Conservation (phyloP, 2,113 vertebrate genomes). For the Bos javanicus region DNA sequence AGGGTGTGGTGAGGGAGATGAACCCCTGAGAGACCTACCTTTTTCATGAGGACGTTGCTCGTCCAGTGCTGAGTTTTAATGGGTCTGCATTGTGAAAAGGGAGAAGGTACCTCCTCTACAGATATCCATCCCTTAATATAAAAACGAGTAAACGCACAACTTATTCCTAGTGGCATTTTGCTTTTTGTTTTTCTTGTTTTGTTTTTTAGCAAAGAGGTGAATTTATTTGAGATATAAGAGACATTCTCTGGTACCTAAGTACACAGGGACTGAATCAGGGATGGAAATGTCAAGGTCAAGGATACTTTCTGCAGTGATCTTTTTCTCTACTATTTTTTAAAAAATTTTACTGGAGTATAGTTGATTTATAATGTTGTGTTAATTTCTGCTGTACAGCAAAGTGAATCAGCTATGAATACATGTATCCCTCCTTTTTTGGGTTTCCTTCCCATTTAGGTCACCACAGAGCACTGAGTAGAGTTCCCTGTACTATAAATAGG, state of each 20-base stretch:
- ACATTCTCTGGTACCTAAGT: background rate
- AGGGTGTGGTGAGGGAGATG: too few relatives aligned
- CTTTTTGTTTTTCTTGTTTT: background rate
- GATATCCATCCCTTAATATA: background rate
- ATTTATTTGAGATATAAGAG: background rate
- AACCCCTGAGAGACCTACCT: background rate
- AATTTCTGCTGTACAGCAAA: background rate
- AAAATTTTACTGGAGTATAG: background rate
- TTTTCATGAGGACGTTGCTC: background rate
- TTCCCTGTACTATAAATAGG: background rate
- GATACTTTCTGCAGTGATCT: background rate
- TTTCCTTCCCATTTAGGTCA: background rate
- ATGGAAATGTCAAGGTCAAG: background rate
- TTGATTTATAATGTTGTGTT: background rate
- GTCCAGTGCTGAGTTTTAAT: background rate
- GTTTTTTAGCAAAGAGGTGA: background rate
- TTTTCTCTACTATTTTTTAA: background rate
- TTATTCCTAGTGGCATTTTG: background rate
- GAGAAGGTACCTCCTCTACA: background rate
- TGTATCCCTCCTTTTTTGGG: background rate
- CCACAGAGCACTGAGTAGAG: background rate
- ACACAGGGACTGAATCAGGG: background rate
- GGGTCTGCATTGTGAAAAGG: background rate
- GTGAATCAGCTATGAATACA: background rate
- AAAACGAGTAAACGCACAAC: background rate